Base-by-base conservation (phyloP, 1,140 invertebrate genomes). In the Drosophila kikkawai region DNA sequence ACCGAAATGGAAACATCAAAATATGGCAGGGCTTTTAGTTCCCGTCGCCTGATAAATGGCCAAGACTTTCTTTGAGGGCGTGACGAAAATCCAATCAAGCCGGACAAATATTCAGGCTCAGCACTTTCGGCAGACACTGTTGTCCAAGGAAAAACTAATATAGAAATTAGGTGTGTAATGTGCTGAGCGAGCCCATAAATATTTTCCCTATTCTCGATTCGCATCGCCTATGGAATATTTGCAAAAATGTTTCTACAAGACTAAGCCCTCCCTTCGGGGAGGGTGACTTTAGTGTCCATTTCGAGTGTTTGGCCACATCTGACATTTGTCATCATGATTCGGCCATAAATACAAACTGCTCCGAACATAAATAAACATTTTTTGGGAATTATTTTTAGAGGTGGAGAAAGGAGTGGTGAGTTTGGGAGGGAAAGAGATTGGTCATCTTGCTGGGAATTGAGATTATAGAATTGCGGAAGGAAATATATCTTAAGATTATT, bases 161-260 rank as follows among this genome's bases (percentile, higher is more conserved):
- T 81, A 90, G 85, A 90, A 90, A 90, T 90, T 90, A 90, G 85
- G 85, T 90, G 85, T 90, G 85, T 90, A 90, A 90, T 90, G 85
- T 90, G 85, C 85, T 90, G 85, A 90, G 85, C 75, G 22, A 68
- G 85, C 85, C 69, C 69, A 90, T 82, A 90, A 90, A 85, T 85
- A 85, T 90, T 76, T 88, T 37, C 34, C 69, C 56, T 79, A 75
- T 84, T 53, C 79, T 48, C 58, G 48, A 58, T 75, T 75, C 71
- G 70, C 45, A 39, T 59, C 60, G 60, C 44, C 55, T 22, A 65
- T 69, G 22, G 83, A 90, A 90, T 90, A 90, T 90, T 90, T 90
- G 86, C 85, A 85, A 90, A 56, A 88, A 75, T 79, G 75, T 79
- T 81, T 74, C 67, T 70, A 53, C 65, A 47, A 75, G 32, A 66